A percentile compares a stretch with the other conserved stretches of the same genome.
Conservation (phyloP, 1,140 invertebrate species). For the Bombus superbus region DNA sequence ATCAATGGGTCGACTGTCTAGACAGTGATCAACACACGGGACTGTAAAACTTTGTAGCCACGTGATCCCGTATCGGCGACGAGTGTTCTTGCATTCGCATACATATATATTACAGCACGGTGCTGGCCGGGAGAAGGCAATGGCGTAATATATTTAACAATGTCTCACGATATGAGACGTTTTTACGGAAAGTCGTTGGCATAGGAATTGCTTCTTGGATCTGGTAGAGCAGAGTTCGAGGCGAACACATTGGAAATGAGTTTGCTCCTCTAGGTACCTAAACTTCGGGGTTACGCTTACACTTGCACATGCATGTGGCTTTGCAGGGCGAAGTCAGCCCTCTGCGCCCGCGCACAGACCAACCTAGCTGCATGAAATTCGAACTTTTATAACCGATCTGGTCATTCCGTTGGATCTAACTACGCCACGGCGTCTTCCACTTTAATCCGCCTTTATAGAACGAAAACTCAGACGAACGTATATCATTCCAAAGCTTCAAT, state of each 20-base stretch:
- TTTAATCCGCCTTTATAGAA: conserved; percentile 49
- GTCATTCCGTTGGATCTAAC: conserved; percentile 56
- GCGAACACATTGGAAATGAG: conserved; percentile 69
- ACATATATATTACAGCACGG: conserved; percentile 64
- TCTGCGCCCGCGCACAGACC: neutral
- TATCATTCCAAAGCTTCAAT: neutral
- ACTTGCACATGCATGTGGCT: neutral
- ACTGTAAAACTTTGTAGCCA: conserved; percentile 64
- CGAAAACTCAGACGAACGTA: conserved; percentile 18
- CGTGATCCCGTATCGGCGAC: conserved; percentile 63
- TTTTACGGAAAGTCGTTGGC: conserved; percentile 80
- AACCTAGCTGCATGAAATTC: conserved; percentile 28
- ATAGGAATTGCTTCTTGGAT: conserved; percentile 78
- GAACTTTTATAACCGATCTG: conserved; percentile 67
- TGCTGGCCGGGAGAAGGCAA: conserved; percentile 40
- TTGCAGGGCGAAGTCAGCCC: neutral
- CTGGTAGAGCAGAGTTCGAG: conserved; percentile 13
- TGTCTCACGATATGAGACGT: conserved; percentile 69
- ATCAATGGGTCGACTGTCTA: conserved; percentile 50
- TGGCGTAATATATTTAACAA: conserved; percentile 76
- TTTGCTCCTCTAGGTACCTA: conserved; percentile 62
- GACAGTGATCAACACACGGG: conserved; percentile 62
- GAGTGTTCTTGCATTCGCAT: conserved; percentile 34
- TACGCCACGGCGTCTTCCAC: conserved; percentile 21
- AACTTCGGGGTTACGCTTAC: conserved; percentile 45